phyloP scores from a whole-genome alignment of 2,113 vertebrate genomes.

The Morone chrysops region DNA sequence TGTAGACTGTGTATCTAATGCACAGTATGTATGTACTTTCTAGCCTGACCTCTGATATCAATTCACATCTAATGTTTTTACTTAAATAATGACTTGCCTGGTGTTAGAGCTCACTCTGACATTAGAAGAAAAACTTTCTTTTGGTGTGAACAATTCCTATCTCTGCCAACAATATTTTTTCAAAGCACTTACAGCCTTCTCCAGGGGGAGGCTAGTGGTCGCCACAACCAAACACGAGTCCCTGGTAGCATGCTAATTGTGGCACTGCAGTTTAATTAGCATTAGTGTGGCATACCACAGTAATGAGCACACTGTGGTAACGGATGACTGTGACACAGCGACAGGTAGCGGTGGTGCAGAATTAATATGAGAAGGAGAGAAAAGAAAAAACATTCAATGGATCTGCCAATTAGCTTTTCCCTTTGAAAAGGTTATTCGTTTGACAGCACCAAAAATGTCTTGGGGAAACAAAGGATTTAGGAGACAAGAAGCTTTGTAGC shows the following conservation, averaged over 20 bases:
- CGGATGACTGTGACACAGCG: constrained; percentile 66
- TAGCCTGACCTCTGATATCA: background rate
- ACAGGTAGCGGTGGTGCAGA: constrained; percentile 64
- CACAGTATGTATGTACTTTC: background rate
- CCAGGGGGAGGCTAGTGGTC: constrained; percentile 38
- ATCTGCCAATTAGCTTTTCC: constrained; percentile 74
- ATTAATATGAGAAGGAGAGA: constrained; percentile 51
- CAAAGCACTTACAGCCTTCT: constrained; percentile 39
- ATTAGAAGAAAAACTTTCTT: constrained; percentile 24
- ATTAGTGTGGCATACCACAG: constrained; percentile 60
- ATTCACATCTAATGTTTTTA: background rate
- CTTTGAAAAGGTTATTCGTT: constrained; percentile 74
- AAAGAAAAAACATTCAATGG: constrained; percentile 46
- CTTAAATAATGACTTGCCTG: background rate
- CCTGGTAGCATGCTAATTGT: constrained; percentile 71
- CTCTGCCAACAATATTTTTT: constrained; percentile 42
- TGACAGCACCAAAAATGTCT: constrained; percentile 60
- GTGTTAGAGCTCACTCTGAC: constrained; percentile 3
- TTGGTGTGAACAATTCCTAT: constrained; percentile 47
- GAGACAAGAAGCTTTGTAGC: constrained; percentile 43
- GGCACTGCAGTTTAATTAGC: constrained; percentile 71
- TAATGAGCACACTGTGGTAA: constrained; percentile 76
- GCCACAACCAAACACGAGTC: constrained; percentile 52
- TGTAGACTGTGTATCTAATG: background rate
- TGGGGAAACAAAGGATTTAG: constrained; percentile 64